phyloP scores from a whole-genome alignment of 2,797 vertebrate species.

The Notoglanidium macrostoma region DNA sequence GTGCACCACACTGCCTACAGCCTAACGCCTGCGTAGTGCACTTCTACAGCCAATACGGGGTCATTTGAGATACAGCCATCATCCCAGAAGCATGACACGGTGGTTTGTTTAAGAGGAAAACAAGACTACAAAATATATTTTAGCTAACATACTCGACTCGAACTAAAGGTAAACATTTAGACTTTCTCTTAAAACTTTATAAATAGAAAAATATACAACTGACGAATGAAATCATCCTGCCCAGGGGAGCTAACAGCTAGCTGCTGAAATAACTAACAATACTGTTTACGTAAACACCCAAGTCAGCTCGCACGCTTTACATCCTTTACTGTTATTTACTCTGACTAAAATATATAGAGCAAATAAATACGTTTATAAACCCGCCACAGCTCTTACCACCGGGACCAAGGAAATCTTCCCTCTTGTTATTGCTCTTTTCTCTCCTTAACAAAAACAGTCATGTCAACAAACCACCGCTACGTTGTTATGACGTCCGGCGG shows the following conservation, averaged over 20 bases:
- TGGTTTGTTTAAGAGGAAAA: background rate
- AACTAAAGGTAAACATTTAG: background rate
- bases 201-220: background rate
- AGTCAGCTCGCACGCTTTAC: background rate
- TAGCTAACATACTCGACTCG: too few species aligned
- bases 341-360: background rate
- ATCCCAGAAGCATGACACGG: background rate
- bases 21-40: background rate
- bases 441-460: constrained; percentile 64
- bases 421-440: constrained; percentile 12
- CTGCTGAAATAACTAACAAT: background rate
- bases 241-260: background rate
- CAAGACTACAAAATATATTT: background rate
- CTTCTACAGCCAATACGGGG: background rate
- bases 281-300: background rate
- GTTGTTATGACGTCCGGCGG: constrained; percentile 34
- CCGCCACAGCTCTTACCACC: constrained; percentile 41
- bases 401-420: background rate
- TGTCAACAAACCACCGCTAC: constrained; percentile 76
- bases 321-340: background rate
- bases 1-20: background rate
- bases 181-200: background rate
- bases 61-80: background rate
- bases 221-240: background rate
- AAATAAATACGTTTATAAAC: background rate